Percentiles rank a stretch among this genome's conserved stretches.
These are phyloP conservation scores for Chaenodraco wilsoni DNA, from an alignment of 2,797 vertebrate species.

Conservation along the genomic window DNA sequence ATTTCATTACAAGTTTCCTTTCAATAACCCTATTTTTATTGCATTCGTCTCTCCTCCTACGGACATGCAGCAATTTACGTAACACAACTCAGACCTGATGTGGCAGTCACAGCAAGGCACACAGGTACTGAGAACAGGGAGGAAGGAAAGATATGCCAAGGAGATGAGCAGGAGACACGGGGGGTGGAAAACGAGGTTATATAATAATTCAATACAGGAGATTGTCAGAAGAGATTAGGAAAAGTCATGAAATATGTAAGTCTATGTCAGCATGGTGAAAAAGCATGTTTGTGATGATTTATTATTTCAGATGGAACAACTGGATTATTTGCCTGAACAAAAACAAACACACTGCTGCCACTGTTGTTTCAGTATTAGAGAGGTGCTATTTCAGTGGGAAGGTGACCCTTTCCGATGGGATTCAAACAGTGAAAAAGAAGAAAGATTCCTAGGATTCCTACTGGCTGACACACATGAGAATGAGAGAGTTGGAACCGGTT, in stretches of 20 bases:
- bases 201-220: slow-evolving; percentile 17
- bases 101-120: slow-evolving; percentile 10
- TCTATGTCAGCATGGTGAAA: not conserved
- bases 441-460: slow-evolving; percentile 32
- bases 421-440: slow-evolving; percentile 10
- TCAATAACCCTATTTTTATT: slow-evolving; percentile 32
- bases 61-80: slow-evolving; percentile 28
- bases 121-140: slow-evolving; percentile 13
- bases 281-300: not conserved
- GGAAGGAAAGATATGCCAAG: slow-evolving; percentile 21
- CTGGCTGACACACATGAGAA: slow-evolving; percentile 38
- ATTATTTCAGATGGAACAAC: not conserved
- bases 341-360: not conserved
- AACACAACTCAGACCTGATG: slow-evolving; percentile 35
- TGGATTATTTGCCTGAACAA: slow-evolving; percentile 2
- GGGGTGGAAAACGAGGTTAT: not conserved
- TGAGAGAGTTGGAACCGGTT: slow-evolving; percentile 34
- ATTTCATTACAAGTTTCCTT: slow-evolving; percentile 59
- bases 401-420: slow-evolving; percentile 4
- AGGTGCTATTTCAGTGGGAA: not conserved
- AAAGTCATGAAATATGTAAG: slow-evolving; percentile 9
- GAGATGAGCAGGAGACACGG: slow-evolving; percentile 22
- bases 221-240: slow-evolving; percentile 12
- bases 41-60: slow-evolving; percentile 34
- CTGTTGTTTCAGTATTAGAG: not conserved